These are phyloP conservation scores for Tupaia chinensis DNA, from an alignment of 2,113 vertebrate species.

Conservation along the genomic window DNA sequence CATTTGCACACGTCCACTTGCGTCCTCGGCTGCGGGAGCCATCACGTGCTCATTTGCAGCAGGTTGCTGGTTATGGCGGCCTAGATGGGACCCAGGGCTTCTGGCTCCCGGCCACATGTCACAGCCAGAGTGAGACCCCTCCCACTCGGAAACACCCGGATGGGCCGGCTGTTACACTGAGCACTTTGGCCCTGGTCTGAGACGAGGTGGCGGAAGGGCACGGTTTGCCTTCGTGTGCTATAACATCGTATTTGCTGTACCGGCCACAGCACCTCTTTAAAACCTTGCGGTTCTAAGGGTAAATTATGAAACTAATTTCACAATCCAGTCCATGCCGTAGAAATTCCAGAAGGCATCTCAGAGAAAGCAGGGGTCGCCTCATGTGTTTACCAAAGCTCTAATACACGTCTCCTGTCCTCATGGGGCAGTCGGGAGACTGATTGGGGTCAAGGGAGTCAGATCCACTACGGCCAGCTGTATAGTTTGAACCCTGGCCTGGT, in stretches of 20 bases:
- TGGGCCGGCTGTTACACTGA: no score
- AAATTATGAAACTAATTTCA: neutral
- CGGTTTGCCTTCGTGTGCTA: neutral
- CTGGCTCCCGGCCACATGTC: no score
- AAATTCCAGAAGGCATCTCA: neutral
- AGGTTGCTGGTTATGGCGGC: no score
- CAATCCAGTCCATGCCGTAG: neutral
- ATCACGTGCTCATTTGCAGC: no score
- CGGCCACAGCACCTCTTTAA: neutral
- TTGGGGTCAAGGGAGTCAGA: no score
- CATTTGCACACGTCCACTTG: neutral
- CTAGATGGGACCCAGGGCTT: no score
- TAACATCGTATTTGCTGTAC: neutral
- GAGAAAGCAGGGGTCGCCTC: constrained; percentile 39
- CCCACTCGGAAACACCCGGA: no score
- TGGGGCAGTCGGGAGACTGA: no score
- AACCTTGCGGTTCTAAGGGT: neutral
- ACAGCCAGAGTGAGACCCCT: no score
- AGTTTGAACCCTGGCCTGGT: no score
- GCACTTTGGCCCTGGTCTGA: no score
- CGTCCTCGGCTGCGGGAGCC: neutral
- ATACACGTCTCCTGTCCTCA: neutral
- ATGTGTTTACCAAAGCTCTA: neutral
- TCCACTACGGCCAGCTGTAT: no score
- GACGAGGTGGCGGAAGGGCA: neutral